Evolutionary conservation across 2,888 invertebrate genomes (phyloP).

Genomic region (Cynaeus angustus): DNA sequence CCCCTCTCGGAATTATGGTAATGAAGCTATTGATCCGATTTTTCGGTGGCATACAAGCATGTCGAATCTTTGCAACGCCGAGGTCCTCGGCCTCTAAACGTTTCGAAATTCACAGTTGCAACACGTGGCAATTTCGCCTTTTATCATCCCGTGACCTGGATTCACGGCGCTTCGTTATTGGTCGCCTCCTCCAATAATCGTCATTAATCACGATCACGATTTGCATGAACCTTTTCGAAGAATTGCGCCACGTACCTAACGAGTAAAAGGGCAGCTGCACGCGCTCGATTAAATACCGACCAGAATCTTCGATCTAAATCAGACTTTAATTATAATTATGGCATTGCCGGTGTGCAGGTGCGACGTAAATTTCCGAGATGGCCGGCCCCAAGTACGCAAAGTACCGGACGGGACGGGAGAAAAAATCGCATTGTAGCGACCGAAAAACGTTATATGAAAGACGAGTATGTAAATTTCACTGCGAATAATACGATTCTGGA

Average conservation of each 20-base stretch:
- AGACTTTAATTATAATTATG: constrained; percentile 50
- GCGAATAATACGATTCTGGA: constrained; percentile 50
- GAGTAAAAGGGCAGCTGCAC: constrained; percentile 51
- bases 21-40: constrained; percentile 51
- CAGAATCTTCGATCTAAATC: constrained; percentile 51
- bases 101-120: constrained; percentile 53
- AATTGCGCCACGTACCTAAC: constrained; percentile 24
- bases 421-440: constrained; percentile 47
- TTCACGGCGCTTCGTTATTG: no score
- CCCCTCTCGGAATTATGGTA: constrained; percentile 43
- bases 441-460: constrained; percentile 46
- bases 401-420: constrained; percentile 5
- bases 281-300: constrained; percentile 39
- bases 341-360: constrained; percentile 50
- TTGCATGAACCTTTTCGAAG: constrained; percentile 29
- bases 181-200: constrained; percentile 38
- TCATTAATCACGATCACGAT: constrained; percentile 43
- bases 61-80: constrained; percentile 47
- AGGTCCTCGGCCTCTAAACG: constrained; percentile 49
- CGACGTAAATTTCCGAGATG: constrained; percentile 9
- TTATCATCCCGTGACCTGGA: constrained; percentile 51
- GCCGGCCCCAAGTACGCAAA: constrained; percentile 15
- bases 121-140: constrained; percentile 55
- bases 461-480: constrained; percentile 48
- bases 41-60: constrained; percentile 34